Evolutionary conservation across 92 coral and sea anemone species (phyloP), one percentile per base, ranked within the genome.

Genomic region (Muricea muricata): DNA sequence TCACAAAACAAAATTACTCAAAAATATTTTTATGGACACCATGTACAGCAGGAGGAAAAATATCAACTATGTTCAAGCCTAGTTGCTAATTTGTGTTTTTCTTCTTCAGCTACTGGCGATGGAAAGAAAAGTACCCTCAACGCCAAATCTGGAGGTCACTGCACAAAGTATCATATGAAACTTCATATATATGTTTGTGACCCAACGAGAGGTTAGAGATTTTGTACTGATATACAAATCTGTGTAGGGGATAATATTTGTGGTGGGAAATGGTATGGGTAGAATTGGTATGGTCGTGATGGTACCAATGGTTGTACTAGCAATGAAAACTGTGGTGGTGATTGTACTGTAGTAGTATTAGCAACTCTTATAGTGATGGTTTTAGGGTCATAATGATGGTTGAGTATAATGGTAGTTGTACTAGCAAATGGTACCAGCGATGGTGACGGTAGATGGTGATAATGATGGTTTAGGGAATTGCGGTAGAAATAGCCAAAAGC

Each of bases 181-280:
- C 39, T 63, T 28, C 70, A 63, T 32, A 63, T 63, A 37, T 63
- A 63, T 26, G 70, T 63, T 30, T 63, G 70, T 24, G 37, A 63
- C 21, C 70, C 70, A 2, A 63, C 28, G 39, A 63, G 1, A 63
- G 70, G 70, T 63, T 52, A 52, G 60, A 18, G 20, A 20, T 52
- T 45, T 45, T 45, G 15, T 3, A 2, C 18, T 52, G 60, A 52
- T 52, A 29, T 6, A n/a, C n/a, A n/a, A n/a, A n/a, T n/a, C n/a
- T n/a, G n/a, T n/a, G n/a, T n/a, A 23, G 34, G 1, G 13, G 34
- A 18, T 18, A 58, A 6, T 23, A 58, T 56, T 3, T 29, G 7
- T 29, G 67, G 34, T 29, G 18, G 10, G 11, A 58, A 24, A 58
- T 29, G 35, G n/a, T 17, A 29, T 10, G 14, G 42, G 35, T 25